A percentile compares a stretch with the other conserved stretches of the same genome.
Conservation (phyloP, 2,888 invertebrate genomes). For the Dastarcus helophoroides region DNA sequence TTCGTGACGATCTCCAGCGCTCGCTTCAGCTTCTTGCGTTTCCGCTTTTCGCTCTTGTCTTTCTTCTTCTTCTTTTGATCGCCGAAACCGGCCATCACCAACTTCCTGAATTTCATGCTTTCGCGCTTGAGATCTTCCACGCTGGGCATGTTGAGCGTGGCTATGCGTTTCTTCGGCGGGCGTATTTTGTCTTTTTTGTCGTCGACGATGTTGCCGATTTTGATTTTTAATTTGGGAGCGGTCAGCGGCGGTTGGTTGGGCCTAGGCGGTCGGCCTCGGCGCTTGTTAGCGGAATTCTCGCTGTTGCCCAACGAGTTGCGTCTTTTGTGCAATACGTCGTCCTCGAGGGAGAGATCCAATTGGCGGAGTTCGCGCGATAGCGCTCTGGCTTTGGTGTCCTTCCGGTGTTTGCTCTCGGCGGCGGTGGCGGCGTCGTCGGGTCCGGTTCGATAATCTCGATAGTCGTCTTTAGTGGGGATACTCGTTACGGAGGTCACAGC, state of each 20-base stretch:
- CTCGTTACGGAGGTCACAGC: constrained; percentile 82
- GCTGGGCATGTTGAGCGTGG: constrained; percentile 49
- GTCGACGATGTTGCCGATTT: constrained; percentile 49
- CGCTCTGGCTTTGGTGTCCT: constrained; percentile 42
- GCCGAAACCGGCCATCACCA: constrained; percentile 75
- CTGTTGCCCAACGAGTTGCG: constrained; percentile 40
- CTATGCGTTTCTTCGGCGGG: constrained; percentile 74
- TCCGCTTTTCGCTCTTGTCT: constrained; percentile 45
- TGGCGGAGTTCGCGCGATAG: constrained; percentile 52
- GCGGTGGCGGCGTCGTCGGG: constrained; percentile 44
- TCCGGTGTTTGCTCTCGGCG: constrained; percentile 52
- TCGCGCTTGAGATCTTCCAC: constrained; percentile 73
- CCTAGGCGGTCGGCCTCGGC: constrained; percentile 33
- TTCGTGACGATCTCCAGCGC: constrained; percentile 45
- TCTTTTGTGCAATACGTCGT: constrained; percentile 39
- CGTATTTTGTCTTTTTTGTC: constrained; percentile 44
- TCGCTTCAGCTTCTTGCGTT: constrained; percentile 43
- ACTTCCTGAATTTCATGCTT: constrained; percentile 76
- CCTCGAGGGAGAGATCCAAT: constrained; percentile 48
- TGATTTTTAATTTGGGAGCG: constrained; percentile 68
- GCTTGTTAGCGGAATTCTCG: constrained; percentile 31
- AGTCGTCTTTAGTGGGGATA: constrained; percentile 77
- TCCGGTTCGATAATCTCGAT: constrained; percentile 45
- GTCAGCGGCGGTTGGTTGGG: constrained; percentile 41
- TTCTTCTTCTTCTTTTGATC: constrained; percentile 44